Percentiles rank a stretch among this genome's conserved stretches.
phyloP scores from a whole-genome alignment of 2,797 vertebrate genomes.

The Sciurus carolinensis region DNA sequence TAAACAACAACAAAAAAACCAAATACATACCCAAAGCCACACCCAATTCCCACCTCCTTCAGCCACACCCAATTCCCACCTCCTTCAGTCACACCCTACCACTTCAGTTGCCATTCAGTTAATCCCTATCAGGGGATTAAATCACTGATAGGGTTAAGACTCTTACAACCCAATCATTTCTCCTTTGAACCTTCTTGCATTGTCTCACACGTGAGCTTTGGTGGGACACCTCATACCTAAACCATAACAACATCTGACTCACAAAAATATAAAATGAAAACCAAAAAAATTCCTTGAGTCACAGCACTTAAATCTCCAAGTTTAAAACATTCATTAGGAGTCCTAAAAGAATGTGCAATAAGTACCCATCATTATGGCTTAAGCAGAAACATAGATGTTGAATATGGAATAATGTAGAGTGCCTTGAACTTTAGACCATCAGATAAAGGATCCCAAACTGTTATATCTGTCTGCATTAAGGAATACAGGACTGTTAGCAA shows the following conservation, averaged over 20 bases:
- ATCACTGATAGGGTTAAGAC: too few species aligned
- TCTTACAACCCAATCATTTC: too few species aligned
- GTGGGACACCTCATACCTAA: too few species aligned
- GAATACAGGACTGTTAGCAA: constrained; percentile 51
- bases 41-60: too few species aligned
- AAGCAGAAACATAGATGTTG: constrained; percentile 1
- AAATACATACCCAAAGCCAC: too few species aligned
- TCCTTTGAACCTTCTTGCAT: too few species aligned
- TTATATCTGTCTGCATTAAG: neutral
- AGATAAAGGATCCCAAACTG: constrained; percentile 36
- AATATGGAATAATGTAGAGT: neutral
- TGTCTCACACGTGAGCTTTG: too few species aligned
- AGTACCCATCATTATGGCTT: constrained; percentile 29
- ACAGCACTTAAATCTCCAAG: constrained; percentile 23
- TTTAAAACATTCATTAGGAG: constrained; percentile 42
- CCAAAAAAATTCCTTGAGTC: neutral
- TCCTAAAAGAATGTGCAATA: constrained; percentile 38
- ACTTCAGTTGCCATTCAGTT: too few species aligned
- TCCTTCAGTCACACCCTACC: too few species aligned
- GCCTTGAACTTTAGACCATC: constrained; percentile 5
- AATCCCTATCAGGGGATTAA: too few species aligned
- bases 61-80: too few species aligned
- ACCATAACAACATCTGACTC: neutral
- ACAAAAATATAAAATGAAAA: constrained; percentile 24
- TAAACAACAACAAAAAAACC: neutral